Percentiles rank a stretch among this genome's conserved stretches.
Conservation (phyloP, 1,140 invertebrate genomes). For the Piezodorus guildinii region DNA sequence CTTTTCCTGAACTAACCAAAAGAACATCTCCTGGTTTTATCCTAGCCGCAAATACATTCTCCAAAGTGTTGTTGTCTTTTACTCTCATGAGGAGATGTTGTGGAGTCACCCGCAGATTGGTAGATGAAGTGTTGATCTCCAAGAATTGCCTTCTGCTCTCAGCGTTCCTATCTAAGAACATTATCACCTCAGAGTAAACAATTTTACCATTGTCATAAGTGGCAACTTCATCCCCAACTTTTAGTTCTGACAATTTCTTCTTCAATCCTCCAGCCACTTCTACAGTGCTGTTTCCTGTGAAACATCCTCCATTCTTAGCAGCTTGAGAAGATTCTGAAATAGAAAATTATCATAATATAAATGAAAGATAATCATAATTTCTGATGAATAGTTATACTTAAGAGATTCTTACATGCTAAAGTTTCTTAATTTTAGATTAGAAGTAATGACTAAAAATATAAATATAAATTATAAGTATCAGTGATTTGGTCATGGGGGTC, state of each 20-base stretch:
- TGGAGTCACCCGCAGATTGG: constrained; percentile 61
- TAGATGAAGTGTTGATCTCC: constrained; percentile 53
- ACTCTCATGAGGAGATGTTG: constrained; percentile 58
- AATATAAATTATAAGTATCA: too few relatives aligned
- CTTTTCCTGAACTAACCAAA: constrained; percentile 38
- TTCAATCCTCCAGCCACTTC: constrained; percentile 39
- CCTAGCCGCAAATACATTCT: constrained; percentile 46
- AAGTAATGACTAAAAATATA: too few relatives aligned
- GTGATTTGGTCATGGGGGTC: too few relatives aligned
- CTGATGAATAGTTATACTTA: too few relatives aligned
- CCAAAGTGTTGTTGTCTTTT: constrained; percentile 21
- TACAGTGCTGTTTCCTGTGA: constrained; percentile 52
- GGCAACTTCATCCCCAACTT: constrained; percentile 68
- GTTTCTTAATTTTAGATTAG: too few relatives aligned
- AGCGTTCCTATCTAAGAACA: constrained; percentile 74
- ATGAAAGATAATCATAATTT: constrained; percentile 8
- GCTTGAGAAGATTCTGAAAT: constrained; percentile 80
- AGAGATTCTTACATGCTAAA: too few relatives aligned
- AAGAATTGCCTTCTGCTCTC: constrained; percentile 56
- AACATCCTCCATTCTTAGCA: constrained; percentile 64
- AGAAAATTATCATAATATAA: constrained; percentile 25
- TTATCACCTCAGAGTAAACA: constrained; percentile 72
- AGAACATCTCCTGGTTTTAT: constrained; percentile 42
- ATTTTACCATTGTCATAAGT: constrained; percentile 49
- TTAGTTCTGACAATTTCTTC: constrained; percentile 48